phyloP scores from a whole-genome alignment of 2,113 vertebrate genomes.

The Barnardius zonarius region DNA sequence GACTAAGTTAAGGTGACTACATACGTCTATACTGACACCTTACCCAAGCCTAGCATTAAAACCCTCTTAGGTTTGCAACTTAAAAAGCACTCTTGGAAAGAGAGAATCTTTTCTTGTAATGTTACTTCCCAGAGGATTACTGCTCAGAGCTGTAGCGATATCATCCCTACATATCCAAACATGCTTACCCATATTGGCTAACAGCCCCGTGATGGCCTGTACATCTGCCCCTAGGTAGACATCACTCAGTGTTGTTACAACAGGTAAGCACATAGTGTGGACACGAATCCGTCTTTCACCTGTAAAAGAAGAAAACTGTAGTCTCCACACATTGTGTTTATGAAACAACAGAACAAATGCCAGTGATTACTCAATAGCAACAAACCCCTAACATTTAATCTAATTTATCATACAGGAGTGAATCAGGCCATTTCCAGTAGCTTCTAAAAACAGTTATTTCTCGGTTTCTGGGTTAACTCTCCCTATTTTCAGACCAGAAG shows the following conservation, averaged over 20 bases:
- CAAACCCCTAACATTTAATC: neutral
- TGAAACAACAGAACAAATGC: neutral
- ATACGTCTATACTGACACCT: neutral
- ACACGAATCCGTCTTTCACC: slow-evolving; percentile 95
- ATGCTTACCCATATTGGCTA: slow-evolving; percentile 93
- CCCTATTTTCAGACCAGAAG: neutral
- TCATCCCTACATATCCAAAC: neutral
- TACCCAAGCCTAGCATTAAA: neutral
- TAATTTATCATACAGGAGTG: neutral
- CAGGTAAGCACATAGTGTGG: slow-evolving; percentile 95
- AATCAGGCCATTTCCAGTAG: neutral
- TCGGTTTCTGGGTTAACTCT: neutral
- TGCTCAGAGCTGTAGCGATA: neutral
- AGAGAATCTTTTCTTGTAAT: neutral
- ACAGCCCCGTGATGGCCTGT: slow-evolving; percentile 89
- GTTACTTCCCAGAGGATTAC: neutral
- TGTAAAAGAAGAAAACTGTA: slow-evolving; percentile 33
- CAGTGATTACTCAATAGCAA: neutral
- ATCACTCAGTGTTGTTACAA: slow-evolving; percentile 88
- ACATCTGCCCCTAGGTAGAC: slow-evolving; percentile 94
- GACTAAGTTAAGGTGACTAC: neutral
- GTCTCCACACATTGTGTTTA: neutral
- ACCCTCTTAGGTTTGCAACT: neutral
- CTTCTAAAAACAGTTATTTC: neutral
- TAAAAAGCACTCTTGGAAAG: neutral